A percentile compares a stretch with the other conserved stretches of the same genome.
phyloP scores from a whole-genome alignment of 2,113 vertebrate genomes.

The Syngnathus scovelli region DNA sequence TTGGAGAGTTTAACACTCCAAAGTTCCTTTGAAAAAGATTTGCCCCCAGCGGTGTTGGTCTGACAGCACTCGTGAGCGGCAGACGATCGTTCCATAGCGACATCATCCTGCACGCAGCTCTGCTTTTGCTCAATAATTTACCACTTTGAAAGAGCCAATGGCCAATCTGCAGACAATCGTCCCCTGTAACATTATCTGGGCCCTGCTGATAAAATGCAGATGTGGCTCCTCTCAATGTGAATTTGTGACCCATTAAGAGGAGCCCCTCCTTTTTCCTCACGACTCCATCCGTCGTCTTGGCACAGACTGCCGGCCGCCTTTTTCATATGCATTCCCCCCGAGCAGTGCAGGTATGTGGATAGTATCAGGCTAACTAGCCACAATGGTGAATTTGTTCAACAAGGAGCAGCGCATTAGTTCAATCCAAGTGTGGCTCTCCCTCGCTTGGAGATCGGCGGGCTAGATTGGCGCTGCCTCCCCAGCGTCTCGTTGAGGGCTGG shows the following conservation, averaged over 20 bases:
- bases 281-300: constrained; percentile 69
- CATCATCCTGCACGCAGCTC: constrained; percentile 69
- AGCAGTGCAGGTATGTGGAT: constrained; percentile 72
- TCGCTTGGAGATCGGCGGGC: constrained; percentile 62
- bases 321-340: constrained; percentile 60
- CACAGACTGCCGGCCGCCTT: constrained; percentile 68
- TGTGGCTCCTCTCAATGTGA: constrained; percentile 90
- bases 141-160: constrained; percentile 87
- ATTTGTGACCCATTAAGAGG: constrained; percentile 93
- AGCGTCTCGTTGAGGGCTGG: constrained; percentile 61
- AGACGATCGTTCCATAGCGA: constrained; percentile 33
- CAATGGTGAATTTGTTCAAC: constrained; percentile 73
- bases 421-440: constrained; percentile 62
- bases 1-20: background rate
- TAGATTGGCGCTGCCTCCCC: constrained; percentile 63
- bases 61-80: constrained; percentile 59
- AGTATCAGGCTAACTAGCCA: constrained; percentile 66
- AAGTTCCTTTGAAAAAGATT: constrained; percentile 4
- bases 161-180: constrained; percentile 96
- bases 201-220: constrained; percentile 97
- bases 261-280: constrained; percentile 67
- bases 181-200: constrained; percentile 95
- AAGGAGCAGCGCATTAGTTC: constrained; percentile 65
- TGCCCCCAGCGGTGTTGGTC: constrained; percentile 53
- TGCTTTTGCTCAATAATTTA: constrained; percentile 91